Evolutionary conservation across 2,888 invertebrate species (phyloP).

Genomic region (Erebia palarica): DNA sequence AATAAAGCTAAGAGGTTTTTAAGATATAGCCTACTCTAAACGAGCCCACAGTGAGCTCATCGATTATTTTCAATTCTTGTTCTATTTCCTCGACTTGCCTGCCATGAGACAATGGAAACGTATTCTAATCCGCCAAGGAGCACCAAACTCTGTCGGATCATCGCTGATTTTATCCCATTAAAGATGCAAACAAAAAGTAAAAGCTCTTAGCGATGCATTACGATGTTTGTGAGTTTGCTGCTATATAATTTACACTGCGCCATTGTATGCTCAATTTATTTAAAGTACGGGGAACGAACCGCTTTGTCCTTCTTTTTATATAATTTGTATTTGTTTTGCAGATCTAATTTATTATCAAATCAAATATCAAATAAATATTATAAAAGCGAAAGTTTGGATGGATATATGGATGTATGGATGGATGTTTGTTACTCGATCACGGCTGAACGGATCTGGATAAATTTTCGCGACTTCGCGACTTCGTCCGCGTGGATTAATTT

Average conservation of each 20-base stretch:
- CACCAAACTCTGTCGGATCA: conserved; percentile 50
- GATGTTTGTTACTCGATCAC: too few species aligned
- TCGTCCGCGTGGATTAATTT: not conserved
- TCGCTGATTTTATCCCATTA: conserved; percentile 59
- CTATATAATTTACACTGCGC: conserved; percentile 21
- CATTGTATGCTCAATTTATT: conserved; percentile 9
- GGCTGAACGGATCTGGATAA: too few species aligned
- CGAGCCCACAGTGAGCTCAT: too few species aligned
- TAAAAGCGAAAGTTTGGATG: too few species aligned
- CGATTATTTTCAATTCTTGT: too few species aligned
- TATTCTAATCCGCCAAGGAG: conserved; percentile 42
- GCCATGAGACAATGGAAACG: conserved; percentile 42
- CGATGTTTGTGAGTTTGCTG: conserved; percentile 16
- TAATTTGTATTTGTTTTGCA: not conserved
- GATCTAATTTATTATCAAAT: too few species aligned
- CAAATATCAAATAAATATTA: too few species aligned
- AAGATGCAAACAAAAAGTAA: conserved; percentile 47
- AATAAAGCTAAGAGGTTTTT: too few species aligned
- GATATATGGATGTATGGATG: too few species aligned
- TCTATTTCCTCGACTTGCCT: not conserved
- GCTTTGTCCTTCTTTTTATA: too few species aligned
- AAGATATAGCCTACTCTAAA: too few species aligned
- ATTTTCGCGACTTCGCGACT: too few species aligned
- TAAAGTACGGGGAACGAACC: not conserved
- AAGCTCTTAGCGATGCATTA: conserved; percentile 31